Percentiles rank a stretch among this genome's conserved stretches.
Conservation (phyloP, 2,113 vertebrate genomes). For the Colinus virginianus region DNA sequence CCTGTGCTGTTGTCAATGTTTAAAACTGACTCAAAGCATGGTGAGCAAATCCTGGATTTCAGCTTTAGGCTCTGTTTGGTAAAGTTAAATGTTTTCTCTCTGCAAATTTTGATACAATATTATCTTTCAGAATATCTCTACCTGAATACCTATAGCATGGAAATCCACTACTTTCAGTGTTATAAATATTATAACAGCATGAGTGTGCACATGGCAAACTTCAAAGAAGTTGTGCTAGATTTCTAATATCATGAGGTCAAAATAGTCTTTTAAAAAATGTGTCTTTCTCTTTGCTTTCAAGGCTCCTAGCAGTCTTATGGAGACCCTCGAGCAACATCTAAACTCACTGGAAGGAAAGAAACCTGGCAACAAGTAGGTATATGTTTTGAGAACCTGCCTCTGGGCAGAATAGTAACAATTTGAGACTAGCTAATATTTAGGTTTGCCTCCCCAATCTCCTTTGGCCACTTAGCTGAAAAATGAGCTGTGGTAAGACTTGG, state of each 20-base stretch:
- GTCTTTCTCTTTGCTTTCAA: constrained; percentile 74
- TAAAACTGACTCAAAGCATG: neutral
- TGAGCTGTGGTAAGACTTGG: neutral
- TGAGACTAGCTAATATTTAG: neutral
- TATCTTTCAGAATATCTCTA: neutral
- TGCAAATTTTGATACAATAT: neutral
- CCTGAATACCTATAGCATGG: neutral
- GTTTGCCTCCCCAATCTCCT: neutral
- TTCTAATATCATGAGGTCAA: neutral
- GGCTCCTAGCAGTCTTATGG: constrained; percentile 98
- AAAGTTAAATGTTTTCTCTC: neutral
- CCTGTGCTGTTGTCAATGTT: neutral
- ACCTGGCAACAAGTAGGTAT: constrained; percentile 86
- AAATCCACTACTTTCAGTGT: neutral
- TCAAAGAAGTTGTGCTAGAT: neutral
- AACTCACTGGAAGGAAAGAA: constrained; percentile 99
- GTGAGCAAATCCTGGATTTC: neutral
- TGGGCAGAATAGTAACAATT: neutral
- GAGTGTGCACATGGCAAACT: neutral
- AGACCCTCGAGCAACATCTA: constrained; percentile 96
- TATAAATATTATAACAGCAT: neutral
- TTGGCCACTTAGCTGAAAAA: neutral
- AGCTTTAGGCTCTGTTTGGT: neutral
- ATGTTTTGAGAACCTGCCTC: neutral
- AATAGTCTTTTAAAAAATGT: neutral